These are phyloP conservation scores for Liposcelis brunnea DNA, from an alignment of 2,888 invertebrate genomes.

Conservation along the genomic window DNA sequence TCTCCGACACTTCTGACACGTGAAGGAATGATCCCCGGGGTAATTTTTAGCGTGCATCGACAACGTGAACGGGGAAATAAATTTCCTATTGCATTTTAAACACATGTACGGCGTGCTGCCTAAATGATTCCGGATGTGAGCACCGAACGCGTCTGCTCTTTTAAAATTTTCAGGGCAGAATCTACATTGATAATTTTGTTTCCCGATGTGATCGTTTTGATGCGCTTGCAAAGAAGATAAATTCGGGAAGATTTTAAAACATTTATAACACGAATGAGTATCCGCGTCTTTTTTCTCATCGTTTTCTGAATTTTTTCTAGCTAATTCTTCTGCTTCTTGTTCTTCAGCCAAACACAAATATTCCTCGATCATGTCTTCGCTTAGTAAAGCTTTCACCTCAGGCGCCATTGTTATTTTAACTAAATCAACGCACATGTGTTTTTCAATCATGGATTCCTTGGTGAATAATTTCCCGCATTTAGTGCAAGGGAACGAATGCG, in stretches of 20 bases:
- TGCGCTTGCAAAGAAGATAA: not conserved
- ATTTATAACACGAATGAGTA: slow-evolving; percentile 4
- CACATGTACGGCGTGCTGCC: slow-evolving; percentile 8
- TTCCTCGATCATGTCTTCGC: slow-evolving; percentile 8
- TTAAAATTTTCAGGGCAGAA: slow-evolving; percentile 2
- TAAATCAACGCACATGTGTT: slow-evolving; percentile 2
- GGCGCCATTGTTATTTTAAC: not conserved
- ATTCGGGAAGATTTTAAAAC: slow-evolving; percentile 5
- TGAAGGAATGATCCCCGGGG: slow-evolving; percentile 3
- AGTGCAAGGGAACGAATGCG: not conserved
- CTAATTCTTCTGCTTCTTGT: slow-evolving; percentile 19
- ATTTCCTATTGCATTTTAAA: slow-evolving; percentile 4
- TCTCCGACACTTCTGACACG: not conserved
- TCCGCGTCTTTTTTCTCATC: slow-evolving; percentile 10
- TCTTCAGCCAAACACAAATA: slow-evolving; percentile 17
- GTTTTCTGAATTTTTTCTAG: slow-evolving; percentile 14
- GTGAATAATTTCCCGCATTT: slow-evolving; percentile 4
- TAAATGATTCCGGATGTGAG: slow-evolving; percentile 5
- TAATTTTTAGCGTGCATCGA: slow-evolving; percentile 2
- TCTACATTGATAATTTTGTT: slow-evolving; percentile 4
- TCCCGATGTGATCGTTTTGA: slow-evolving; percentile 7
- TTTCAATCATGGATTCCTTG: slow-evolving; percentile 2
- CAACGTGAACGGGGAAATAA: slow-evolving; percentile 5
- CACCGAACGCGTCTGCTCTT: not conserved
- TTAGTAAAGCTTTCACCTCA: not conserved